Percentiles rank a stretch among this genome's conserved stretches.
Evolutionary conservation across 2,113 vertebrate species (phyloP).

Genomic region (Oxyura jamaicensis): DNA sequence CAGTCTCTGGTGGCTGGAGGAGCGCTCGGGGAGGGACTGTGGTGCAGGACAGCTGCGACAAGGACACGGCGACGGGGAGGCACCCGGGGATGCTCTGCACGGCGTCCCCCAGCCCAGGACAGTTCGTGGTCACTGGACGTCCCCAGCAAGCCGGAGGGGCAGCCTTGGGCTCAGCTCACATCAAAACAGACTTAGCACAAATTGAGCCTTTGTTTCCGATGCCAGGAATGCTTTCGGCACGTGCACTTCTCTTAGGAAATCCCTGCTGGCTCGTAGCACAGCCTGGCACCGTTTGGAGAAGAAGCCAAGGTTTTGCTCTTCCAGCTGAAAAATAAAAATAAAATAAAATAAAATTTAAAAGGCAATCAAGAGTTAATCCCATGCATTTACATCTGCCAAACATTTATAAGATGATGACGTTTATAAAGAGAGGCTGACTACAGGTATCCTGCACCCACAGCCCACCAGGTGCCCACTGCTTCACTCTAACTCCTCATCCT

Average conservation of each 20-base stretch:
- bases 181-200: not conserved
- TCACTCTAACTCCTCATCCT: rapidly evolving
- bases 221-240: not conserved
- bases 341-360: too few species aligned
- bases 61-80: not conserved
- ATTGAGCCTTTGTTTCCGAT: not conserved
- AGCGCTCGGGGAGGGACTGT: rapidly evolving
- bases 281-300: not conserved
- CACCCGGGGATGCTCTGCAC: not conserved
- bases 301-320: not conserved
- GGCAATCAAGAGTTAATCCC: not conserved
- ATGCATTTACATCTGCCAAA: not conserved
- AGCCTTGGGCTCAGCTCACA: not conserved
- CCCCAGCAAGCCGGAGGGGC: not conserved
- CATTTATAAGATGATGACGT: not conserved
- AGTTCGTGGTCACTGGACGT: not conserved
- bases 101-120: not conserved
- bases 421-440: not conserved
- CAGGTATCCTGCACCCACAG: not conserved
- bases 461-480: not conserved
- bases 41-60: rapidly evolving
- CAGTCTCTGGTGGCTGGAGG: rapidly evolving
- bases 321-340: not conserved
- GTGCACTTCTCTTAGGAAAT: not conserved
- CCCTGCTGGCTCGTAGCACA: not conserved